A percentile compares a stretch with the other conserved stretches of the same genome.
Evolutionary conservation across 2,797 vertebrate species (phyloP).

Genomic region (Oophaga sylvatica): DNA sequence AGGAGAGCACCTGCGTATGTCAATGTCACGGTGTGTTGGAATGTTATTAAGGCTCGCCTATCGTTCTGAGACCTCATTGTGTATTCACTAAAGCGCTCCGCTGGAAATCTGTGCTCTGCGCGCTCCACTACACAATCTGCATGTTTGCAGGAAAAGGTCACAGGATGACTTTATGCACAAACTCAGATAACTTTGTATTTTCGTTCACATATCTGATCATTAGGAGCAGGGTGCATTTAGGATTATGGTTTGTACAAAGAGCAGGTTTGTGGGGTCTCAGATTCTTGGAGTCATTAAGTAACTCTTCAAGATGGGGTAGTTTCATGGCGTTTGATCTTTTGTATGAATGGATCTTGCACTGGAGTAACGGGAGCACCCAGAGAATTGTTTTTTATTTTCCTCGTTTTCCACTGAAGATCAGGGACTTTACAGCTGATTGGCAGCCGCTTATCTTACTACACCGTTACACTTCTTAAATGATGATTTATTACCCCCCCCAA

Average conservation of each 20-base stretch:
- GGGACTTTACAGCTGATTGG: no score
- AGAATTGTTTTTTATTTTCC: background rate
- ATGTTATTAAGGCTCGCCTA: conserved; percentile 1
- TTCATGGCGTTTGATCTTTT: no score
- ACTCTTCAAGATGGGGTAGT: no score
- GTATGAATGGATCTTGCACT: no score
- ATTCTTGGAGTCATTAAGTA: no score
- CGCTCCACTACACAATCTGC: conserved; percentile 39
- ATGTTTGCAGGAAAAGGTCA: conserved; percentile 32
- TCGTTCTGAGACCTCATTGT: conserved; percentile 4
- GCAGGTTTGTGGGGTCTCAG: background rate
- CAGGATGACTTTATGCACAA: background rate
- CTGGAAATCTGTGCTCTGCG: background rate
- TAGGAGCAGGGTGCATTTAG: no score
- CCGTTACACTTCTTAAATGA: no score
- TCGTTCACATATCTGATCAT: background rate
- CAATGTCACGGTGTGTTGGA: conserved; percentile 26
- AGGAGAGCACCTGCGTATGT: conserved; percentile 21
- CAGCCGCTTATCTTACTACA: no score
- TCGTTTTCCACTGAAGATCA: no score
- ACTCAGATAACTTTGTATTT: background rate
- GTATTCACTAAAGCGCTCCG: conserved; percentile 5
- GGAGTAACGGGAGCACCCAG: no score
- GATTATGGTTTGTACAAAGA: background rate
- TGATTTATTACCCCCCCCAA: no score